Evolutionary conservation across 2,888 invertebrate species (phyloP), one percentile per base, ranked within the genome.

Genomic region (Pimpla rufipes): DNA sequence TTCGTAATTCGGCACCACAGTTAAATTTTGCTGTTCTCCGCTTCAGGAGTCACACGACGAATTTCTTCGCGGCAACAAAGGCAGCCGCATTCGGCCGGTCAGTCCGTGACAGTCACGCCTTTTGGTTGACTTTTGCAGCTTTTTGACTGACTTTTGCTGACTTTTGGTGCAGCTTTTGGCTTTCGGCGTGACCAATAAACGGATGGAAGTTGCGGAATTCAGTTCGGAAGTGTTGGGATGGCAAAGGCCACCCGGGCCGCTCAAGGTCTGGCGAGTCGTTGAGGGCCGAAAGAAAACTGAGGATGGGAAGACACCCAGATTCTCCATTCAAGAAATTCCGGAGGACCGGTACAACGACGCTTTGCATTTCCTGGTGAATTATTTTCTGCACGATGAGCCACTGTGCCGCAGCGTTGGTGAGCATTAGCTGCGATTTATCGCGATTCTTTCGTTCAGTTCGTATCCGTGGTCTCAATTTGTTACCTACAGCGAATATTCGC

Each of bases 281-380:
- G 89, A 91, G 3, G 84, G 88, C 21, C 73, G 57, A 0, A 86
- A 83, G 42, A 85, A 75, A 18, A 68, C 67, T 10, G 79, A 83
- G 1, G 64, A 88, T 21, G 87, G 85, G 10, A 85, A 86, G 11
- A 66, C 84, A 5, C 79, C 88, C 8, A 90, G 85, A 75, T 90
- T 90, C 77, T 83, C 83, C 4, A 90, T 92, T 55, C 90, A 91
- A 77, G 90, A 91, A 37, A 85, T 92, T 76, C 91, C 92, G 0
- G 86, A 88, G 75, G 90, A 91, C 55, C 87, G 90, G 47, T 86
- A 85, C 35, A 85, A 88, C 1, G 92, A 92, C 2, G 89, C 85
- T 0, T 0, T 88, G 11, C 86, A 90, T 37, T 85, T 88, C 10
- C 88, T 92, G 89, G 80, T 74, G 18, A 84, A 42, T 0, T 76